Evolutionary conservation across 2,113 vertebrate genomes (phyloP).

Genomic region (Anarrhichthys ocellatus): DNA sequence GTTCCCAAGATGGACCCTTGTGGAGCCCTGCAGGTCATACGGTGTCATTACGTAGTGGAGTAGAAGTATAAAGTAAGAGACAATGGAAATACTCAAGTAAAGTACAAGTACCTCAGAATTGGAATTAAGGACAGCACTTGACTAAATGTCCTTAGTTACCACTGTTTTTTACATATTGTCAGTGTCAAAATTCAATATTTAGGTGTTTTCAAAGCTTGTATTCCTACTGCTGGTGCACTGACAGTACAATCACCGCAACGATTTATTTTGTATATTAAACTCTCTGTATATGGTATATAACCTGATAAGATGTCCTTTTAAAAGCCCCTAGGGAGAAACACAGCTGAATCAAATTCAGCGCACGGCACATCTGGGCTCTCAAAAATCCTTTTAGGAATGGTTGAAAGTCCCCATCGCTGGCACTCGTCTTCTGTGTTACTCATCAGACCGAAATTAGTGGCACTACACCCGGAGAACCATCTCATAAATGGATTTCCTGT

Average conservation of each 20-base stretch:
- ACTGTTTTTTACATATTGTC: neutral
- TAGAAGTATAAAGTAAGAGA: neutral
- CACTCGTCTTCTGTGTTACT: conserved; percentile 59
- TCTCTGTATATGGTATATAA: conserved; percentile 18
- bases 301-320: conserved; percentile 48
- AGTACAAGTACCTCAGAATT: neutral
- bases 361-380: conserved; percentile 68
- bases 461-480: conserved; percentile 65
- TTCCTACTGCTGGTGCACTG: neutral
- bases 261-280: conserved; percentile 12
- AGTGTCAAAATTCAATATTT: neutral
- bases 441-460: conserved; percentile 74
- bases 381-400: conserved; percentile 68
- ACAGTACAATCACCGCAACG: conserved; percentile 6
- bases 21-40: too few relatives aligned
- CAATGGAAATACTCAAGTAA: neutral
- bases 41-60: neutral
- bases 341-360: conserved; percentile 57
- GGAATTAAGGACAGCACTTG: neutral
- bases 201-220: neutral
- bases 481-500: conserved; percentile 75
- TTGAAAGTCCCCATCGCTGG: conserved; percentile 54
- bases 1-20: too few relatives aligned
- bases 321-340: conserved; percentile 50
- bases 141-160: neutral